Conservation (phyloP, 2,113 vertebrate genomes). For the Pontoporia blainvillei region DNA sequence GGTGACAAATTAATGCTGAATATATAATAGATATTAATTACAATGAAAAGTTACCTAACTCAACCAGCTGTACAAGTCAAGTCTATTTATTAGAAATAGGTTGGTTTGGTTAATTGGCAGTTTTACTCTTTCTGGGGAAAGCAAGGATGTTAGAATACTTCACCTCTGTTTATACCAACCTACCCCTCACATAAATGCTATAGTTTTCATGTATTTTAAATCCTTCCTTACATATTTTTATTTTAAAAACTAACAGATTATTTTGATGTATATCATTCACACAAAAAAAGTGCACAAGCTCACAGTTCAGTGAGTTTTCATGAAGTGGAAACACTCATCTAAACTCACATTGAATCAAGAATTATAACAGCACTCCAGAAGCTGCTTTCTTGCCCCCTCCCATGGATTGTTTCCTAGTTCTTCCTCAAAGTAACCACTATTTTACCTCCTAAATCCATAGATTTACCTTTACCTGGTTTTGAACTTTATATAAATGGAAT, state of each 20-base stretch:
- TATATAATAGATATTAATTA: background rate
- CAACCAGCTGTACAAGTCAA: background rate
- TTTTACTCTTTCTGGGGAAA: background rate
- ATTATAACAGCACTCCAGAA: background rate
- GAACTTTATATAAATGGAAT: background rate
- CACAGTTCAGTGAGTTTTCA: background rate
- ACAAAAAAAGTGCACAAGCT: background rate
- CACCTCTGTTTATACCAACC: background rate
- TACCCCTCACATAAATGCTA: background rate
- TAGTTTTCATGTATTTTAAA: background rate
- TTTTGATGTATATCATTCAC: background rate
- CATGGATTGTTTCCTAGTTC: background rate
- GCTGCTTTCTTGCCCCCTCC: background rate
- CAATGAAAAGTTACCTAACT: background rate
- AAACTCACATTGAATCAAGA: background rate
- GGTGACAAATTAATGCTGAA: background rate
- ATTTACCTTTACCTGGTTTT: background rate
- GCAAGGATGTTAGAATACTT: background rate
- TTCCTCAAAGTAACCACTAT: background rate
- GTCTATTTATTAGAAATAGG: background rate
- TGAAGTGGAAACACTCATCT: background rate
- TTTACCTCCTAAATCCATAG: background rate
- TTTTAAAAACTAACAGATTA: background rate
- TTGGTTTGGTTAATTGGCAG: background rate
- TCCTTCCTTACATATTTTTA: background rate